Base-by-base conservation (phyloP, 2,888 invertebrate species). In the Sminthurinus aureus region DNA sequence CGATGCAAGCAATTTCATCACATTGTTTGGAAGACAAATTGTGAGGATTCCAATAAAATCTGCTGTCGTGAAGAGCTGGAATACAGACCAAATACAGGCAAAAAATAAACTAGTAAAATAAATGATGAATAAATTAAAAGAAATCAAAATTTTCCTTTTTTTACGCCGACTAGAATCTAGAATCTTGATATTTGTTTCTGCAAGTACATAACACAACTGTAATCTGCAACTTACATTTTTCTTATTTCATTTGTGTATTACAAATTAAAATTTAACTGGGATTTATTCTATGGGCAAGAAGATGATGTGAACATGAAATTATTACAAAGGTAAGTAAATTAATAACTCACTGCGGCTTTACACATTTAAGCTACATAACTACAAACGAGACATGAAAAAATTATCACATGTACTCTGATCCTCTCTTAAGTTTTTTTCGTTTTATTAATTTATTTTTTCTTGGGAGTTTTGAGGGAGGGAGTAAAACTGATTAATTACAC, bases 21-120 rank as follows among this genome's bases (percentile, higher is more conserved):
- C 50, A 52, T 79, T 38, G 11, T 38, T 11, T 79, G 79, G 79
- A 69, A 79, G 1, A 79, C 79, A 0, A 38, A 79, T n/a, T 79
- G 79, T 71, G 71, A 79, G 18, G 22, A 20, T 9, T 18, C 12
- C 4, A 2, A 51, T 9, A 71, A 50, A 38, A 24, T 79, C 51
- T 79, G 79, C 51, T 79, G 79, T 22, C 24, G 13, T 6, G 79
- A 79, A 20, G n/a, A 50, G 24, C 22, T 69, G 9, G 18, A 79
- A 20, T 79, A 73, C 26, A 22, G 18, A 38, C 73, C 26, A 26
- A 3, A 67, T n/a, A n/a, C n/a, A n/a, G n/a, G n/a, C 67, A n/a
- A 20, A 0, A 22, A 67, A 67, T n/a, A 64, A 64, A 64, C n/a
- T n/a, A 67, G 22, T 67, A 67, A 67, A 67, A 20, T 67, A 67